A percentile compares a stretch with the other conserved stretches of the same genome.
phyloP scores from a whole-genome alignment of 2,888 invertebrate genomes.

The Leptogaster cylindrica region DNA sequence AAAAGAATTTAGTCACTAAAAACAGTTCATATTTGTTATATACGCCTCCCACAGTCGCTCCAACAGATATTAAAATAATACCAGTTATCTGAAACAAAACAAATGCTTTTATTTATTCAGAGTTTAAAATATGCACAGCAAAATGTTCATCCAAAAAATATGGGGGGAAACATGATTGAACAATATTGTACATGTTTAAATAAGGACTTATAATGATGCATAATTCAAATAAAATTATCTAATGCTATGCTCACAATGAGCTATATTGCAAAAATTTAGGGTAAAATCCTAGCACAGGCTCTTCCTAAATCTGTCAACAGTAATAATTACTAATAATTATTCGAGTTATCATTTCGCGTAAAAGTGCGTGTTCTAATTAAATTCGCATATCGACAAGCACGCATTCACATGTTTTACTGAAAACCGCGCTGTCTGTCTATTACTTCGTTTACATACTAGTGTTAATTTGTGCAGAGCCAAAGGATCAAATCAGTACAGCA shows the following conservation, averaged over 20 bases:
- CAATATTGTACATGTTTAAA: no score
- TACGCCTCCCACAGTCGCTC: constrained; percentile 71
- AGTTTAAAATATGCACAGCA: background rate
- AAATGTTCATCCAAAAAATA: background rate
- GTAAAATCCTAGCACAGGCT: no score
- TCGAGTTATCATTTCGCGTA: no score
- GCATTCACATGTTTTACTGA: no score
- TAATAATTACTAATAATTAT: no score
- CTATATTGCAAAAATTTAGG: no score
- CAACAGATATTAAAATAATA: constrained; percentile 76
- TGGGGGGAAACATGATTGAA: background rate
- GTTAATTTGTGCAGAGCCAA: constrained; percentile 10
- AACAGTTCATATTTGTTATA: constrained; percentile 73
- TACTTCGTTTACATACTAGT: no score
- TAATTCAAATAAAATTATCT: background rate
- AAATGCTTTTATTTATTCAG: constrained; percentile 26
- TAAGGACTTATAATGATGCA: no score
- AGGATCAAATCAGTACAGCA: constrained; percentile 33
- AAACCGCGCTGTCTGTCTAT: no score
- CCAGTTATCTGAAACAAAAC: constrained; percentile 75
- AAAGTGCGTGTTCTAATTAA: no score
- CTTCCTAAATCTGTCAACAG: no score
- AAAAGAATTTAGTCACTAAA: constrained; percentile 72
- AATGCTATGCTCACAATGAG: background rate
- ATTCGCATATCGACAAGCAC: no score